Conservation (phyloP, 2,797 vertebrate species). For the Benthosema pterotum region DNA sequence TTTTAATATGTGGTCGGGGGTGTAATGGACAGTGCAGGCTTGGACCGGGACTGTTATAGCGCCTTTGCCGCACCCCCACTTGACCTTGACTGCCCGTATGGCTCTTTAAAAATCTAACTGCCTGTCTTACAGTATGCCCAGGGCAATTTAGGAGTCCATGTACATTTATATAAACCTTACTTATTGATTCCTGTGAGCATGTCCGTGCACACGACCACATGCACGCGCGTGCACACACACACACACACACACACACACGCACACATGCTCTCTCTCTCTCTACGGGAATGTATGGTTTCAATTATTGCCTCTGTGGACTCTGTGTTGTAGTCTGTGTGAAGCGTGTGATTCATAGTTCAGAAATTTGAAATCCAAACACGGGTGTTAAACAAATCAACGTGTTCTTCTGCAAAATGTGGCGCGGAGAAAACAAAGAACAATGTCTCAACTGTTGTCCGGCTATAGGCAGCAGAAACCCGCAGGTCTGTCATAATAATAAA, state of each 20-base stretch:
- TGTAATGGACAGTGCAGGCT: constrained; percentile 69
- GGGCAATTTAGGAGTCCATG: constrained; percentile 73
- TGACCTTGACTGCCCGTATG: constrained; percentile 78
- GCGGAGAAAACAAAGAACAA: too few relatives aligned
- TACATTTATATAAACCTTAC: constrained; percentile 69
- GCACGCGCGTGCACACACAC: not conserved
- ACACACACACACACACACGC: constrained; percentile 1
- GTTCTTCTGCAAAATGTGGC: too few relatives aligned
- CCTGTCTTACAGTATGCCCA: constrained; percentile 72
- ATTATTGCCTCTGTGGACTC: constrained; percentile 69
- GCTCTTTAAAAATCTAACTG: constrained; percentile 78
- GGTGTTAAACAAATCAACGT: not conserved
- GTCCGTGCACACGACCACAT: too few relatives aligned
- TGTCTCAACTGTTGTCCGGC: not conserved
- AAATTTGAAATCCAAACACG: constrained; percentile 31
- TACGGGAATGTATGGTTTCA: constrained; percentile 70
- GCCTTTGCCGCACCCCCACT: constrained; percentile 52
- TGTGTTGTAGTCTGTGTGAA: constrained; percentile 63
- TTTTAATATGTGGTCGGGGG: constrained; percentile 72
- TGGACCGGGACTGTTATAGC: constrained; percentile 54
- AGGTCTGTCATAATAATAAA: not conserved
- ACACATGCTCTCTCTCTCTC: constrained; percentile 3
- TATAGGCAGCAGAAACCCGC: not conserved
- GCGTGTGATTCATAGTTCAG: constrained; percentile 67
- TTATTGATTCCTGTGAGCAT: constrained; percentile 72